phyloP scores from a whole-genome alignment of 2,888 invertebrate genomes.

The Acleris literana region DNA sequence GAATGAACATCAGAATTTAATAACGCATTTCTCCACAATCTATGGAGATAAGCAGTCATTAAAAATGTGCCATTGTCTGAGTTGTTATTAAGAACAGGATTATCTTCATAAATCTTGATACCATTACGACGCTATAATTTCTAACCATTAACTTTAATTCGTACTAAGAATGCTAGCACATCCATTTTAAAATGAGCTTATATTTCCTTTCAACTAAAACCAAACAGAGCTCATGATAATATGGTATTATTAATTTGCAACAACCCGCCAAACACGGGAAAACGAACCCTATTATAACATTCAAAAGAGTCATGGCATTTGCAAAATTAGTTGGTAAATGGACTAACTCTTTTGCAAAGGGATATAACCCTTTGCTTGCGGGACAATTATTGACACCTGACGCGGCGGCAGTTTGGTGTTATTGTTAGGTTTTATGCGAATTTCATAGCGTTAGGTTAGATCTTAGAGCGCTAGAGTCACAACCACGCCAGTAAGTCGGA shows the following conservation, averaged over 20 bases:
- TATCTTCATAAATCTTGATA: constrained; percentile 54
- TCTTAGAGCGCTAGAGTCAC: not conserved
- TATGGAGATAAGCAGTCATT: constrained; percentile 23
- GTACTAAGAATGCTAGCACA: constrained; percentile 45
- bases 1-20: constrained; percentile 4
- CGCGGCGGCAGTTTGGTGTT: constrained; percentile 40
- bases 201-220: constrained; percentile 8
- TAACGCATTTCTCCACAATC: constrained; percentile 1
- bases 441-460: constrained; percentile 23
- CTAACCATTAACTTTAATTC: constrained; percentile 59
- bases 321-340: constrained; percentile 10
- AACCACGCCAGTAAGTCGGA: too few relatives aligned
- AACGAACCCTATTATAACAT: not conserved
- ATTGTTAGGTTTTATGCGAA: constrained; percentile 37
- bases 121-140: constrained; percentile 53
- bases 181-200: constrained; percentile 40
- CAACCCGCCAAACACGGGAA: not conserved
- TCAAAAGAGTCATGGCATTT: not conserved
- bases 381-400: constrained; percentile 54
- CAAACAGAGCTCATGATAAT: constrained; percentile 10
- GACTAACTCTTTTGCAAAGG: constrained; percentile 39
- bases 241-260: not conserved
- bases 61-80: constrained; percentile 31
- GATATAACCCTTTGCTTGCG: constrained; percentile 49
- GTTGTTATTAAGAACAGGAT: constrained; percentile 43